Base-by-base conservation (phyloP, 2,113 vertebrate genomes). In the Pogona vitticeps region DNA sequence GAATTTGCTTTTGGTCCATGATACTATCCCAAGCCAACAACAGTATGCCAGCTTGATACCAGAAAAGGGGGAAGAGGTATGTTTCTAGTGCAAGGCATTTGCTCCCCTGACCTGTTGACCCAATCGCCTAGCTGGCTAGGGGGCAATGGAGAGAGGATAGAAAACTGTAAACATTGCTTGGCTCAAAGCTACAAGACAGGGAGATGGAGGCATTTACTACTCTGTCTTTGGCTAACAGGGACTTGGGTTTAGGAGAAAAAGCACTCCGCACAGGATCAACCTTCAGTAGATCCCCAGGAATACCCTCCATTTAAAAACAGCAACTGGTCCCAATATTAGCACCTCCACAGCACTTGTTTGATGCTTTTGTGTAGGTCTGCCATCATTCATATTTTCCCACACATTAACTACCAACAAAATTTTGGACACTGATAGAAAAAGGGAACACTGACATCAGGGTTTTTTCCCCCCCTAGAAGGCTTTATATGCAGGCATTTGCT, bases 1-100 rank as follows among this genome's bases (percentile, higher is more conserved):
- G 79, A 83, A 83, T 2, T 88, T n/a, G 88, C 88, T 91, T 38
- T 93, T 94, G 94, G 94, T 94, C 94, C 88, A 0, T 0, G n/a
- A 81, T 0, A 0, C 0, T 26, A 70, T 10, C 70, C 90, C 70
- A 86, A 36, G 14, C 1, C 40, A 77, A 81, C 0, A 1, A 46
- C 36, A 86, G 80, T 63, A 71, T 26, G 0, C 40, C 0, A 0
- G 33, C 14, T 79, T 67, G 33, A 72, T 61, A 1, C 21, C 65
- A 38, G 3, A 0, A 1, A 14, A 82, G 67, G 76, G n/a, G 4
- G 82, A 71, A 67, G 1, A 80, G 76, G 31, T 40, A 42, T 73
- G 38, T 67, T 59, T 82, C 18, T 79, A 84, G 61, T 80, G 87
- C 52, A 80, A 87, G 58, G 78, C 26, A 42, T 61, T 59, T n/a